Percentiles rank a stretch among this genome's conserved stretches.
These are phyloP conservation scores for Perodicticus potto DNA, from an alignment of 2,797 vertebrate genomes.

Conservation along the genomic window DNA sequence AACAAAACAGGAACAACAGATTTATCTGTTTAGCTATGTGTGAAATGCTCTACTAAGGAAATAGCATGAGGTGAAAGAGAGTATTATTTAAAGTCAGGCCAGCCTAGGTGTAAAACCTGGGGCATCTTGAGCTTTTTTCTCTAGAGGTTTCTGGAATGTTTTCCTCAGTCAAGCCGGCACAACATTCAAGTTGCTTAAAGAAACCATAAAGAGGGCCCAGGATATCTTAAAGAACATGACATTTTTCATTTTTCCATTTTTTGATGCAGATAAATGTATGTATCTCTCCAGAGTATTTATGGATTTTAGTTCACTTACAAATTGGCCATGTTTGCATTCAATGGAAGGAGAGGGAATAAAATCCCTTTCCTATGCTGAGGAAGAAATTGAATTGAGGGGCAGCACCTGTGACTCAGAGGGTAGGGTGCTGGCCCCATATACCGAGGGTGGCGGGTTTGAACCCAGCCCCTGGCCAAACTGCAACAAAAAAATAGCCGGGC, in stretches of 20 bases:
- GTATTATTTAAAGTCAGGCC: not conserved
- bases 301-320: slow-evolving; percentile 25
- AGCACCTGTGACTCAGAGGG: too few species aligned
- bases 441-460: too few species aligned
- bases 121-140: slow-evolving; percentile 5
- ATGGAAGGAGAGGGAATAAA: not conserved
- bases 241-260: slow-evolving; percentile 56
- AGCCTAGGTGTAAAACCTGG: not conserved
- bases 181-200: slow-evolving; percentile 20
- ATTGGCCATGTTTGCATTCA: not conserved
- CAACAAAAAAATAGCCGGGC: too few species aligned
- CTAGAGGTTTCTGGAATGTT: not conserved
- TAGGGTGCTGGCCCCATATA: too few species aligned
- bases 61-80: not conserved
- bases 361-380: not conserved
- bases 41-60: not conserved
- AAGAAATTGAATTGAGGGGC: not conserved
- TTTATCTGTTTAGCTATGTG: not conserved
- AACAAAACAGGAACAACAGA: not conserved
- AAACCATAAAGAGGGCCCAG: not conserved
- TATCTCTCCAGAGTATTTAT: slow-evolving; percentile 36
- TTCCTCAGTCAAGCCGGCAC: not conserved
- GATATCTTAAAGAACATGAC: slow-evolving; percentile 12
- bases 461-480: too few species aligned
- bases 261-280: slow-evolving; percentile 15